These are phyloP conservation scores for Mungos mungo DNA, from an alignment of 2,113 vertebrate species.

Conservation along the genomic window DNA sequence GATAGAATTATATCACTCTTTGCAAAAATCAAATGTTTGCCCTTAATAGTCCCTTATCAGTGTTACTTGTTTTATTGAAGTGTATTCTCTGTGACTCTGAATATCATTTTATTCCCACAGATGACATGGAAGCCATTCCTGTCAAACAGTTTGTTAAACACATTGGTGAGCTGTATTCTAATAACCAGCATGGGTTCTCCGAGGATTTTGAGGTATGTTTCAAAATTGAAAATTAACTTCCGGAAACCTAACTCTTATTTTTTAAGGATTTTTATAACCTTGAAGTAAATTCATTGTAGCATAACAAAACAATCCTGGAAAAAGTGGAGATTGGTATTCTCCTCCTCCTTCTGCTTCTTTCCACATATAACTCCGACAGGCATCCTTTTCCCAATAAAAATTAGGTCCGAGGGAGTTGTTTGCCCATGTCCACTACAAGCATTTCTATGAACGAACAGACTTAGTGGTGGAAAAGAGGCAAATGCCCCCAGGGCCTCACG, in stretches of 20 bases:
- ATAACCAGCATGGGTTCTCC: constrained; percentile 94
- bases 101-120: constrained; percentile 83
- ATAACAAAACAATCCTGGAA: neutral
- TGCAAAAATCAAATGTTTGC: constrained; percentile 10
- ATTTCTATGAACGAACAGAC: neutral
- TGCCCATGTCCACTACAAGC: neutral
- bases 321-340: neutral
- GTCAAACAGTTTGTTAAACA: constrained; percentile 96
- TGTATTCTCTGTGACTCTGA: constrained; percentile 60
- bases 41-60: neutral
- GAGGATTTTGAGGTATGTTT: constrained; percentile 95
- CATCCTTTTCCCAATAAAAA: neutral
- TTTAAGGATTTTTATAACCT: neutral
- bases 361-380: neutral
- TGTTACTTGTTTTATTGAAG: neutral
- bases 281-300: neutral
- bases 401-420: neutral
- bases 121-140: constrained; percentile 95
- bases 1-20: neutral
- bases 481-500: neutral
- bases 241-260: neutral
- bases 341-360: neutral
- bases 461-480: neutral
- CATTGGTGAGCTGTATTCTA: constrained; percentile 91
- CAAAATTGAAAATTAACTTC: constrained; percentile 57